Base-by-base conservation (phyloP, 1,140 invertebrate genomes). In the Latrodectus geometricus region DNA sequence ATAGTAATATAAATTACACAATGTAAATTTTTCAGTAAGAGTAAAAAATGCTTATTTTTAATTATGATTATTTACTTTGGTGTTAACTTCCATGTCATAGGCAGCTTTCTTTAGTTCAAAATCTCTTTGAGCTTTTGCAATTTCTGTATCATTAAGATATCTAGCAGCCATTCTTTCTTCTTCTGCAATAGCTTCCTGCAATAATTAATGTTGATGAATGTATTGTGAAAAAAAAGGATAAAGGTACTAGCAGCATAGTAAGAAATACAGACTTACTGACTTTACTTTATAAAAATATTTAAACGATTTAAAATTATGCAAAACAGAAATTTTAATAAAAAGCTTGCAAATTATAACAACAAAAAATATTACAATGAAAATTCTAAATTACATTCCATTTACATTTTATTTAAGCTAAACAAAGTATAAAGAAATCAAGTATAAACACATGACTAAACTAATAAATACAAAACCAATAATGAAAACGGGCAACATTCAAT, bases 71-170 rank as follows among this genome's bases (percentile, higher is more conserved):
- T 72, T 69, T 94, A 94, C 94, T 91, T 98, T 99, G 8, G 97
- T 97, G 91, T 98, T 96, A 56, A 99, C 97, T 94, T 99, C 97
- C 87, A 97, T 95, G 91, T 99, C 98, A 91, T 99, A 99, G 20
- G 96, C 95, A 20, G 98, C 97, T 91, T 99, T 98, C 91, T 99
- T 99, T 73, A 99, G 91, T 92, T 99, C 97, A 91, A 99, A 99
- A 92, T 99, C 97, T 89, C 97, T 92, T 90, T 98, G 95, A 0
- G 97, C 96, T 92, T 99, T 98, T 0, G 97, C 97, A 85, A 99
- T 98, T 91, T 99, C 97, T 4, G 97, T 97, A 90, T 99, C 97
- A 91, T 99, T 99, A 0, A 96, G 91, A 88, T 91, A 92, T 68
- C 91, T 89, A 12, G 93, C 90, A 50, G 97, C 97, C 96, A 99